These are phyloP conservation scores for Campoletis raptor DNA, from an alignment of 2,888 invertebrate species.

Conservation along the genomic window DNA sequence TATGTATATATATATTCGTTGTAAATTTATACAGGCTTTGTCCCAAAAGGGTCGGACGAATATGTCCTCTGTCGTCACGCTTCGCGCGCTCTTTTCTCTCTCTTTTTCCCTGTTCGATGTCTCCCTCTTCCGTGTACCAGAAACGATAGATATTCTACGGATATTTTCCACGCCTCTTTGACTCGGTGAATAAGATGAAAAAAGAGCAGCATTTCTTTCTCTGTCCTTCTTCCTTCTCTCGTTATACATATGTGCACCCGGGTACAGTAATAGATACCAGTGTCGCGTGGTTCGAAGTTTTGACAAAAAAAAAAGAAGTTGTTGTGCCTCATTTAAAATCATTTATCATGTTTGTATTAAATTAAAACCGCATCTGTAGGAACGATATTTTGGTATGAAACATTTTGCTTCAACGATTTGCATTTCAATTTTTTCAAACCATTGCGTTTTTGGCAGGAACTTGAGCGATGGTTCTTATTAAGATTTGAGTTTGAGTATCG, in stretches of 20 bases:
- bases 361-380: neutral
- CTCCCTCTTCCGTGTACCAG: slow-evolving; percentile 26
- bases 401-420: neutral
- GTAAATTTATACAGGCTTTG: slow-evolving; percentile 65
- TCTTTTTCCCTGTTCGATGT: slow-evolving; percentile 52
- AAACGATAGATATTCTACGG: slow-evolving; percentile 73
- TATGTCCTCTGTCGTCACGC: slow-evolving; percentile 79
- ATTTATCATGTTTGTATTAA: slow-evolving; percentile 16
- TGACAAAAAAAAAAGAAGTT: neutral
- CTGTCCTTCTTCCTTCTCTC: neutral
- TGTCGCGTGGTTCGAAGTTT: slow-evolving; percentile 63
- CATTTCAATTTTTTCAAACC: neutral
- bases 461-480: slow-evolving; percentile 4
- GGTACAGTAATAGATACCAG: slow-evolving; percentile 57
- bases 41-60: slow-evolving; percentile 70
- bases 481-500: slow-evolving; percentile 42
- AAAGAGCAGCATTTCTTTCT: slow-evolving; percentile 43
- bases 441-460: neutral
- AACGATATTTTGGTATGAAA: neutral
- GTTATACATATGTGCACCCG: slow-evolving; percentile 17
- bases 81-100: slow-evolving; percentile 69
- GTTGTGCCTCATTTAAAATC: slow-evolving; percentile 38
- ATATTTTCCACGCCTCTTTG: slow-evolving; percentile 79
- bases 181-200: slow-evolving; percentile 50
- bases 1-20: slow-evolving; percentile 47